phyloP scores from a whole-genome alignment of 2,888 invertebrate species.

The Phania funesta region DNA sequence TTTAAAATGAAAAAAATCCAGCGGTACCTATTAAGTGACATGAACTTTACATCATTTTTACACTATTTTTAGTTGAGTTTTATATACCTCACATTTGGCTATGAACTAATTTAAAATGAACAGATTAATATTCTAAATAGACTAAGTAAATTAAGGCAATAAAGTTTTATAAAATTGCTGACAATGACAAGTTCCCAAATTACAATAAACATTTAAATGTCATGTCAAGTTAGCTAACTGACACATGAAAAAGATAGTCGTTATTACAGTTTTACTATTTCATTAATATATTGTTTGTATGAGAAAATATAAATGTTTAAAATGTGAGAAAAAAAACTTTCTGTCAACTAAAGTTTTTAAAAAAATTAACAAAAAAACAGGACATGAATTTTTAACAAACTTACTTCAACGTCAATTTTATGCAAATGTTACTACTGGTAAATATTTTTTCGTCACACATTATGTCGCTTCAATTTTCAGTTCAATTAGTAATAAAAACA shows the following conservation, averaged over 20 bases:
- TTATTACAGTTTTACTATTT: constrained; percentile 9
- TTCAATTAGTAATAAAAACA: constrained; percentile 76
- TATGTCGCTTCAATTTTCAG: constrained; percentile 57
- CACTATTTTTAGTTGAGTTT: too few relatives aligned
- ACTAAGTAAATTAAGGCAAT: constrained; percentile 51
- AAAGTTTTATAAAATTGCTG: constrained; percentile 43
- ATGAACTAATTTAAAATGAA: background rate
- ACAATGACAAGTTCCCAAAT: constrained; percentile 21
- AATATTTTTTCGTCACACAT: background rate
- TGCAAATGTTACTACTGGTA: constrained; percentile 25
- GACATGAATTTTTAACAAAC: background rate
- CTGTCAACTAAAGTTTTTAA: background rate
- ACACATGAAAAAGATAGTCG: constrained; percentile 38
- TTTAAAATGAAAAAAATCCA: too few relatives aligned
- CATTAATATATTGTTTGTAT: background rate
- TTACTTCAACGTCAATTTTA: constrained; percentile 22
- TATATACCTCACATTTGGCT: too few relatives aligned
- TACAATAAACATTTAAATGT: constrained; percentile 53
- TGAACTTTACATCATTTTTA: too few relatives aligned
- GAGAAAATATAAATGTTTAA: too few relatives aligned
- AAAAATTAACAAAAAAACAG: background rate
- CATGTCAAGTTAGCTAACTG: constrained; percentile 62
- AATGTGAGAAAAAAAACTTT: background rate
- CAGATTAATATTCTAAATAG: background rate
- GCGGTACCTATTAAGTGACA: too few relatives aligned